phyloP scores from a whole-genome alignment of 1,140 invertebrate genomes.

The Dryas iulia region DNA sequence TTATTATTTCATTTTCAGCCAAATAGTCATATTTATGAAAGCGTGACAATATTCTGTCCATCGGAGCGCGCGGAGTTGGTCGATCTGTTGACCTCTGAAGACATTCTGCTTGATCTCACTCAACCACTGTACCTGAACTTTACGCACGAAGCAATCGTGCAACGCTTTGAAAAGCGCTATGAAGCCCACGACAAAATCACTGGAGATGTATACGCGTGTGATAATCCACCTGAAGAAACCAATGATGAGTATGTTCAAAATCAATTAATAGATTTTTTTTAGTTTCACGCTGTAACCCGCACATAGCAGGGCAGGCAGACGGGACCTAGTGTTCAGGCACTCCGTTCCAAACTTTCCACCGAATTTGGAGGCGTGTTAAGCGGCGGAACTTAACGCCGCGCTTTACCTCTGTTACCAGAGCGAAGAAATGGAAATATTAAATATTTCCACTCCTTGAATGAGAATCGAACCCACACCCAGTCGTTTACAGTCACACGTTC shows the following conservation, averaged over 20 bases:
- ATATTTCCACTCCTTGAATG: too few species aligned
- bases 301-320: too few species aligned
- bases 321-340: too few species aligned
- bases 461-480: too few species aligned
- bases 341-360: too few species aligned
- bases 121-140: slow-evolving; percentile 91
- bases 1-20: slow-evolving; percentile 79
- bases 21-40: slow-evolving; percentile 87
- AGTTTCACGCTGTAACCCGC: too few species aligned
- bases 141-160: slow-evolving; percentile 88
- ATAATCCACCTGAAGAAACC: slow-evolving; percentile 80
- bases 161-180: slow-evolving; percentile 84
- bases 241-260: slow-evolving; percentile 77
- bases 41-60: slow-evolving; percentile 91
- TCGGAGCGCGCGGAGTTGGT: slow-evolving; percentile 85
- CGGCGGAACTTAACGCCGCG: too few species aligned
- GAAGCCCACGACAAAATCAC: slow-evolving; percentile 86
- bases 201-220: slow-evolving; percentile 88
- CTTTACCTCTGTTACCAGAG: too few species aligned
- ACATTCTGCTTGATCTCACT: slow-evolving; percentile 88
- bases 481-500: too few species aligned
- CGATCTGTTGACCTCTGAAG: slow-evolving; percentile 85
- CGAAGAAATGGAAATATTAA: too few species aligned
- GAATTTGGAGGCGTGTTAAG: too few species aligned
- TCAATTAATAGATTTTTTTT: background rate